Evolutionary conservation across 1,140 invertebrate species (phyloP), one percentile per base, ranked within the genome.

Genomic region (Papilio machaon): DNA sequence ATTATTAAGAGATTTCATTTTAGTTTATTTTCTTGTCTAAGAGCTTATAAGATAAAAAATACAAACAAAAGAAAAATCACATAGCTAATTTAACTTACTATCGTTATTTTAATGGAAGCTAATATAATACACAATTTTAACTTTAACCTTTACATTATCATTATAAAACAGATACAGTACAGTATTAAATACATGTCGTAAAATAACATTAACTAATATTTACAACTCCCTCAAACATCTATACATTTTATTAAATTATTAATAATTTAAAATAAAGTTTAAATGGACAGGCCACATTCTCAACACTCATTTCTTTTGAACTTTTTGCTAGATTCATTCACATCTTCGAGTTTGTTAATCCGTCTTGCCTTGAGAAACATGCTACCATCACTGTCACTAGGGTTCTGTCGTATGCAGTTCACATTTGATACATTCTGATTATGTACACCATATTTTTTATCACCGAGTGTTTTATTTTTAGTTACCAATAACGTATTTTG

Each of bases 401-500:
- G 87, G 87, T 83, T 93, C 82, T 93, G 91, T 85, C 93, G 85
- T 84, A 93, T 86, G 90, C 90, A 94, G 85, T 94, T 94, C 82
- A 91, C 87, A 89, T 86, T 92, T 83, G 93, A 91, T 89, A 93
- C 89, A 90, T 89, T 94, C 85, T 93, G 92, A 91, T 92, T 93
- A 91, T 94, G 90, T 90, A 94, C 91, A 92, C 91, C 85, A 87
- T 94, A 87, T 86, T 93, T 94, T 93, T 93, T 94, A 90, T 94
- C 92, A 94, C 89, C 88, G 78, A 92, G 83, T 81, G 84, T 91
- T 87, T 94, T 93, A 89, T 88, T 91, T 84, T 92, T 94, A 91
- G 91, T 93, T 84, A 89, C 91, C 90, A 94, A 89, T 88, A 93
- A 90, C 35, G 91, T 89, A 85, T 94, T 93, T 88, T 93, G 92